Evolutionary conservation across 2,113 vertebrate species (phyloP).

Genomic region (Sander vitreus): DNA sequence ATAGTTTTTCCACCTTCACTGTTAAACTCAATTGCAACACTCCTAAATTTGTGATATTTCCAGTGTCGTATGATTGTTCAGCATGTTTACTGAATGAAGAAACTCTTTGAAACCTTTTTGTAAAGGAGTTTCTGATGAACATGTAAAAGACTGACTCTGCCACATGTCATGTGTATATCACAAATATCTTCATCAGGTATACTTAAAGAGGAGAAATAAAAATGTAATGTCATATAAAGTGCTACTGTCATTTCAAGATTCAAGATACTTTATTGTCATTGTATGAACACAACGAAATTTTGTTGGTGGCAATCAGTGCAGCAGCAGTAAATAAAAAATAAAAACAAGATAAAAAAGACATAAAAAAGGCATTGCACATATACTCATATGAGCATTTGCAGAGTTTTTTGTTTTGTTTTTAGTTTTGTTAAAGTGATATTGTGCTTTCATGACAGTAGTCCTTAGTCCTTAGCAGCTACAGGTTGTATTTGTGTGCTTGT

Average conservation of each 20-base stretch:
- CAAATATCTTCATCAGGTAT: neutral
- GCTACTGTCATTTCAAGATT: neutral
- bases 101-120: slow-evolving; percentile 70
- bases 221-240: neutral
- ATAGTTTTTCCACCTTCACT: slow-evolving; percentile 1
- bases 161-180: slow-evolving; percentile 41
- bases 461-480: no score
- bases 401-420: no score
- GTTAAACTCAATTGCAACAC: neutral
- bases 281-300: no score
- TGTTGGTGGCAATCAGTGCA: no score
- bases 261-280: no score
- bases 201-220: slow-evolving; percentile 27
- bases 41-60: slow-evolving; percentile 28
- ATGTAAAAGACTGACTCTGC: slow-evolving; percentile 72
- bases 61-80: slow-evolving; percentile 47
- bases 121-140: slow-evolving; percentile 76
- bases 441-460: no score
- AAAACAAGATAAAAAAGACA: no score
- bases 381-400: no score
- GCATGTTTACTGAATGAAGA: slow-evolving; percentile 82
- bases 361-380: no score
- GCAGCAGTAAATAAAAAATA: no score
- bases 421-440: no score
- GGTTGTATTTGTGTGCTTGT: no score